Evolutionary conservation across 2,888 invertebrate species (phyloP), one percentile per base, ranked within the genome.

Genomic region (Coleophora deauratella): DNA sequence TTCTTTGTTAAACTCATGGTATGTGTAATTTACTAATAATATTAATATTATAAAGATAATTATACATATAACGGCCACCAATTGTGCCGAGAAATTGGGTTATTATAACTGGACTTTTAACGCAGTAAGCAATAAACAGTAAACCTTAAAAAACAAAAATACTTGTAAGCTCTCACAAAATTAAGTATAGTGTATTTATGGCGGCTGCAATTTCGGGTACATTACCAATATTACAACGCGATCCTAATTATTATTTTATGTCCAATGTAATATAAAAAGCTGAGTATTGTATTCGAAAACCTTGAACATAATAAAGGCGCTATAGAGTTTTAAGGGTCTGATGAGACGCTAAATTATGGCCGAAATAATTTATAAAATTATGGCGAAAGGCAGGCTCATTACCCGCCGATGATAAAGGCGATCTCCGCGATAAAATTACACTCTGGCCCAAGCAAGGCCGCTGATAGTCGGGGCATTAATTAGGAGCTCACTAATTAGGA

Each of bases 231-330:
- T 54, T 55, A 52, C 44, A 47, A 48, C 52, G 53, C 56, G 54
- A 57, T 51, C 53, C 53, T 65, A 66, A 68, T 71, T 66, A 66
- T 58, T 58, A 49, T 56, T 64, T 67, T 65, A 66, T 54, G 53
- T 45, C 45, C 39, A 55, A 53, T 59, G 51, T 58, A 61, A 61
- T 52, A 49, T 42, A 28, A 37, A 40, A 37, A 40, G 46, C 47
- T 49, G 49, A 52, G 46, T 47, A 52, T 47, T 50, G 44, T 50
- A 48, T 45, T 52, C 47, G 39, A 54, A 53, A 55, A 50, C 38
- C 48, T 33, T 41, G 46, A 28, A 38, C 40, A 39, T 34, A 49
- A 50, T 55, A 56, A 54, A 41, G 40, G 38, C 35, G 40, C 40
- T 48, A 44, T 53, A 49, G 43, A 45, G 51, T 47, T 45, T 54